Conservation (phyloP, 2,797 vertebrate species). For the Anguilla obscura region DNA sequence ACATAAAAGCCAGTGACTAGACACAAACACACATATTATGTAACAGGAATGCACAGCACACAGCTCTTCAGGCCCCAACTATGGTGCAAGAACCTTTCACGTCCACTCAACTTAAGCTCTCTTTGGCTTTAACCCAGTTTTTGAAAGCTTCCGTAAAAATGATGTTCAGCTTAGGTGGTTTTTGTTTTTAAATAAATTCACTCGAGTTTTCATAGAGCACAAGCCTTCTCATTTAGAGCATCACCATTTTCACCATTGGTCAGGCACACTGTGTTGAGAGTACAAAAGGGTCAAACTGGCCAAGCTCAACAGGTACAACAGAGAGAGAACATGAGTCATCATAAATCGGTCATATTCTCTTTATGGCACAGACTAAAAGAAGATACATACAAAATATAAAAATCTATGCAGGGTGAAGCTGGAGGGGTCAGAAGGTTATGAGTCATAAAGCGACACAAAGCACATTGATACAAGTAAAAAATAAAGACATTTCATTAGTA, state of each 20-base stretch:
- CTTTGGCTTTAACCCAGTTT: background rate
- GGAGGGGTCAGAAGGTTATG: background rate
- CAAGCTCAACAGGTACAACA: conserved; percentile 6
- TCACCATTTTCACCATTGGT: background rate
- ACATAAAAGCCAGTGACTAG: background rate
- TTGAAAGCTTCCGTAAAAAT: background rate
- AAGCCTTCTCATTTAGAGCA: background rate
- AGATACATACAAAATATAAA: conserved; percentile 31
- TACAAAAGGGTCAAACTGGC: too few species aligned
- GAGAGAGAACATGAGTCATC: background rate
- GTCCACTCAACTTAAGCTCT: background rate
- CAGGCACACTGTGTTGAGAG: background rate
- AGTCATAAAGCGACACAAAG: conserved; percentile 8
- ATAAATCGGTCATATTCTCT: conserved; percentile 37
- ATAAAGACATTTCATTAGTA: conserved; percentile 2
- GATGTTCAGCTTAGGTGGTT: background rate
- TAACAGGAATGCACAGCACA: background rate
- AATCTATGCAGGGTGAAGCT: conserved; percentile 5
- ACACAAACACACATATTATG: background rate
- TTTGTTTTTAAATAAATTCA: background rate
- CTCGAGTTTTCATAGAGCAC: background rate
- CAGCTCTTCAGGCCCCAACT: background rate
- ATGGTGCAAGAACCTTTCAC: background rate
- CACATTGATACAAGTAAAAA: conserved; percentile 17
- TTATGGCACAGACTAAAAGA: conserved; percentile 48